A percentile compares a stretch with the other conserved stretches of the same genome.
Evolutionary conservation across 30 jellyfish, hydroid and myxozoan species (phyloP).

Genomic region (Aurelia coerulea): DNA sequence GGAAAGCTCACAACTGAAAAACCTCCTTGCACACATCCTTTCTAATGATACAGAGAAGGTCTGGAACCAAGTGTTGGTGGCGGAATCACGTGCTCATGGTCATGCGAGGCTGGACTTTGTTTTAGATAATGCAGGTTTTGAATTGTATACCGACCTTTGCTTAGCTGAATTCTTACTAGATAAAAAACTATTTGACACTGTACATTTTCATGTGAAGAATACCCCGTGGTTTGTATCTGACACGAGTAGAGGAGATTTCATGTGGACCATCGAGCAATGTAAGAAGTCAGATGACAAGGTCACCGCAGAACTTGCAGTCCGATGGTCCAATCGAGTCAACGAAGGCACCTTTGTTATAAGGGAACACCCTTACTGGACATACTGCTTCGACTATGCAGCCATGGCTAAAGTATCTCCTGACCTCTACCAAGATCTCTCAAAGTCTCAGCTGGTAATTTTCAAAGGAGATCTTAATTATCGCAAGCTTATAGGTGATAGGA

Average conservation of each 20-base stretch:
- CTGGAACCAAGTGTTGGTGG: constrained; percentile 70
- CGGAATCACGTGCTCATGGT: constrained; percentile 71
- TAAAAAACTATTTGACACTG: constrained; percentile 75
- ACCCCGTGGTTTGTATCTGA: constrained; percentile 99
- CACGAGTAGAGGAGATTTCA: constrained; percentile 71
- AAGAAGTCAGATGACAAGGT: constrained; percentile 66
- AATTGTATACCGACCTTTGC: constrained; percentile 90
- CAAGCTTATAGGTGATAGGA: constrained; percentile 89
- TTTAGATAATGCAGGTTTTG: constrained; percentile 97
- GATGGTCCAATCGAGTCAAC: constrained; percentile 82
- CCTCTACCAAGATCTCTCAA: constrained; percentile 69
- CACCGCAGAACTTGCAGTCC: constrained; percentile 67
- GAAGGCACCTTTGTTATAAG: constrained; percentile 73
- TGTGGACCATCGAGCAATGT: constrained; percentile 91
- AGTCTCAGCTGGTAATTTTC: constrained; percentile 79
- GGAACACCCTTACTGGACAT: constrained; percentile 92
- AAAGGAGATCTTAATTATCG: constrained; percentile 98
- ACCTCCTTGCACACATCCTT: constrained; percentile 81
- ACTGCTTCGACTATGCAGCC: constrained; percentile 77
- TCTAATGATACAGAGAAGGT: constrained; percentile 86
- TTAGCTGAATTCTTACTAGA: constrained; percentile 89
- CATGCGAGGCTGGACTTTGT: constrained; percentile 82
- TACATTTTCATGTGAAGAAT: constrained; percentile 88
- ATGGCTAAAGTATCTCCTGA: constrained; percentile 76
- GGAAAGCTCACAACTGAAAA: constrained; percentile 80